Percentiles rank a stretch among this genome's conserved stretches.
phyloP scores from a whole-genome alignment of 2,888 invertebrate genomes.

The Macropis europaea region DNA sequence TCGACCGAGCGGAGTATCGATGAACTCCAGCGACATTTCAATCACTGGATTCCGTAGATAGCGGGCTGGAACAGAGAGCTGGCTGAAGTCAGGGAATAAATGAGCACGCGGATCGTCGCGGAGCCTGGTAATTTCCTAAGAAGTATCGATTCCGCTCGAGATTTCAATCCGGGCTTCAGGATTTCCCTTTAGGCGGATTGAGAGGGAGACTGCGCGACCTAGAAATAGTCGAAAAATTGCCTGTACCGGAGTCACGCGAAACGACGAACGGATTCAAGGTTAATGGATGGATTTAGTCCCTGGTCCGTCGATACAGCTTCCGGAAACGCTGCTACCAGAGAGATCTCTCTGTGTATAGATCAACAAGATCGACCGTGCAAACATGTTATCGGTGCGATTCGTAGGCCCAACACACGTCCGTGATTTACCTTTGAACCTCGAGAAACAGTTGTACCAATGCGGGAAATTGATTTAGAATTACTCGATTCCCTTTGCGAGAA shows the following conservation, averaged over 20 bases:
- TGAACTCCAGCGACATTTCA: too few species aligned
- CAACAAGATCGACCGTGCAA: constrained; percentile 6
- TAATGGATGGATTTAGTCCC: constrained; percentile 30
- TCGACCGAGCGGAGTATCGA: too few species aligned
- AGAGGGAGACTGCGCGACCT: constrained; percentile 1
- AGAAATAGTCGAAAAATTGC: constrained; percentile 45
- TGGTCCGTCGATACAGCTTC: constrained; percentile 6
- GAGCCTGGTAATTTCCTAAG: constrained; percentile 49
- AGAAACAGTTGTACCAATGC: neutral
- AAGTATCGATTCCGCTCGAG: constrained; percentile 10
- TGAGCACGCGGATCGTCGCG: neutral
- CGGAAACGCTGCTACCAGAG: constrained; percentile 2
- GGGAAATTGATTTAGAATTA: constrained; percentile 12
- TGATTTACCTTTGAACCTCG: constrained; percentile 1
- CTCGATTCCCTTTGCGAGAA: neutral
- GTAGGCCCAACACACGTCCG: neutral
- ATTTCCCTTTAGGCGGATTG: constrained; percentile 35
- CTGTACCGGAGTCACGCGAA: constrained; percentile 8
- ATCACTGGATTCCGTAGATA: too few species aligned
- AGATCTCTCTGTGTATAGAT: constrained; percentile 3
- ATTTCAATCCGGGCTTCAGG: constrained; percentile 26
- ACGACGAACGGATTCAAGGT: constrained; percentile 19
- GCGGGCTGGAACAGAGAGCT: too few species aligned
- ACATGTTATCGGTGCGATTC: constrained; percentile 1
- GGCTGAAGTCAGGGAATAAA: neutral